Evolutionary conservation across 1,140 invertebrate species (phyloP).

Genomic region (Neodiprion lecontei): DNA sequence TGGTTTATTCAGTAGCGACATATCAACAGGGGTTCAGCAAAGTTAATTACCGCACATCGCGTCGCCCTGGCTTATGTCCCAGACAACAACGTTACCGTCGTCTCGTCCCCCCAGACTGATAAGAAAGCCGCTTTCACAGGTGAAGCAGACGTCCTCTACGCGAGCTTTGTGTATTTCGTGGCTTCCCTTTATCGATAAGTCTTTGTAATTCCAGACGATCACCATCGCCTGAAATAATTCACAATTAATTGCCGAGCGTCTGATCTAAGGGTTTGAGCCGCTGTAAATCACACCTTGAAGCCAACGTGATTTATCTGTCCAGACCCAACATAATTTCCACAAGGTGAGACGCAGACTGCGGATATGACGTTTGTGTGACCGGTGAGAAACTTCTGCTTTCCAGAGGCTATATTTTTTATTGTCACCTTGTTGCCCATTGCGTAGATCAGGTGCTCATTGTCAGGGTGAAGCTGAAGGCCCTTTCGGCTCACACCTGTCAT

Average conservation of each 20-base stretch:
- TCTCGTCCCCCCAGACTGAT: conserved; percentile 88
- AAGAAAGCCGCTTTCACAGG: conserved; percentile 79
- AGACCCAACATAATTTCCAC: conserved; percentile 83
- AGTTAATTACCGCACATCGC: conserved; percentile 67
- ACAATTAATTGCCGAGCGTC: background rate
- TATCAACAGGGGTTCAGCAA: conserved; percentile 16
- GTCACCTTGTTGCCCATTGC: conserved; percentile 85
- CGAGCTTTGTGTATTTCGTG: conserved; percentile 87
- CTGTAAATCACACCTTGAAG: conserved; percentile 71
- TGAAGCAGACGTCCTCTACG: conserved; percentile 83
- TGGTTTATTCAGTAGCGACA: conserved; percentile 21
- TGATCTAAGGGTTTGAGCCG: background rate
- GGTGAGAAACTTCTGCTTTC: conserved; percentile 78
- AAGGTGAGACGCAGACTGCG: conserved; percentile 78
- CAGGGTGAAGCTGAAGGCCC: conserved; percentile 80
- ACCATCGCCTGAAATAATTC: conserved; percentile 70
- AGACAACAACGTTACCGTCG: conserved; percentile 82
- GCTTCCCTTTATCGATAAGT: conserved; percentile 65
- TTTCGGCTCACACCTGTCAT: conserved; percentile 69
- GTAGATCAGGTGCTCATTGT: conserved; percentile 79
- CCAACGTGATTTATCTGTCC: conserved; percentile 91
- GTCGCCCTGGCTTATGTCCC: conserved; percentile 69
- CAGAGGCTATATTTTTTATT: conserved; percentile 75
- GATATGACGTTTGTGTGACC: conserved; percentile 88
- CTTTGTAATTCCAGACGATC: conserved; percentile 86